phyloP scores from a whole-genome alignment of 1,140 invertebrate genomes.

The Latrodectus geometricus region DNA sequence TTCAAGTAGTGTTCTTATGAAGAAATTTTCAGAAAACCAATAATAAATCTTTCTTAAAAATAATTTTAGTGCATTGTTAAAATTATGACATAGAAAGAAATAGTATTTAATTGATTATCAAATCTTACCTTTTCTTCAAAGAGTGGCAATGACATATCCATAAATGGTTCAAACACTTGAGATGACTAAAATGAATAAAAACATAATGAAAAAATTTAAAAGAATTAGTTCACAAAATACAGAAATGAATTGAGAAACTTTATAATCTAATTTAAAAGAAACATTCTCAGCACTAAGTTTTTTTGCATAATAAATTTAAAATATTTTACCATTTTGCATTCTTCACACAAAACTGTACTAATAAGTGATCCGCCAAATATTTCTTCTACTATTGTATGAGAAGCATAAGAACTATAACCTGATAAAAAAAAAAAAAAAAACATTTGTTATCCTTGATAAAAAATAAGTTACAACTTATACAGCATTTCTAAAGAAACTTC shows the following conservation, averaged over 20 bases:
- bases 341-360: slow-evolving; percentile 88
- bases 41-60: no score
- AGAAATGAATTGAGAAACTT: no score
- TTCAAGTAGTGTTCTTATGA: no score
- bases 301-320: neutral
- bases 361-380: slow-evolving; percentile 90
- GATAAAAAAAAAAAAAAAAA: neutral
- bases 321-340: slow-evolving; percentile 76
- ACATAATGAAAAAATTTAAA: no score
- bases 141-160: slow-evolving; percentile 93
- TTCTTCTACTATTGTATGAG: slow-evolving; percentile 84
- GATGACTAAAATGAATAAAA: slow-evolving; percentile 75
- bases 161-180: slow-evolving; percentile 88
- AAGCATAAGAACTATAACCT: slow-evolving; percentile 84
- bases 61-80: no score
- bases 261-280: neutral
- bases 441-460: no score
- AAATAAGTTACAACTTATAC: no score
- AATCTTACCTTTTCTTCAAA: slow-evolving; percentile 73
- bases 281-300: neutral
- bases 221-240: no score
- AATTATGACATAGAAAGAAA: no score
- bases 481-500: no score
- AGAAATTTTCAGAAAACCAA: no score
- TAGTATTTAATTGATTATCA: no score